Percentiles rank a stretch among this genome's conserved stretches.
Evolutionary conservation across 1,140 invertebrate genomes (phyloP).

Genomic region (Euglossa dilemma): DNA sequence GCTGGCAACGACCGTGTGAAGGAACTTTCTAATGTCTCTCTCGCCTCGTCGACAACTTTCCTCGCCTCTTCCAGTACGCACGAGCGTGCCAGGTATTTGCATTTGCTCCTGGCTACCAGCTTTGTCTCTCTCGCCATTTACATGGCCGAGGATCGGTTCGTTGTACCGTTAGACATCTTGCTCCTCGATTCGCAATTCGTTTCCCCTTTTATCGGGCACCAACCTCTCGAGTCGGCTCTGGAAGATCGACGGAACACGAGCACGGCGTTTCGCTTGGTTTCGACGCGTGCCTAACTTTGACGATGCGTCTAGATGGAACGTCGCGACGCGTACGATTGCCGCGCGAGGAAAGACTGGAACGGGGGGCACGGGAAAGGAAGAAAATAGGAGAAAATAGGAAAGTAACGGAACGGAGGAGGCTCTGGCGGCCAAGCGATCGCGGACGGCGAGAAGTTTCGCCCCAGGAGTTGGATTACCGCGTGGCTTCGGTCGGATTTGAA

Average conservation of each 20-base stretch:
- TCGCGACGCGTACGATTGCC: not conserved
- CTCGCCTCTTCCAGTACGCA: slow-evolving; percentile 34
- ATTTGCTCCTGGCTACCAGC: not conserved
- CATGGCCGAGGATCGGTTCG: not conserved
- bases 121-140: slow-evolving; percentile 20
- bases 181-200: too few relatives aligned
- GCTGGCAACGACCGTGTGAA: slow-evolving; percentile 49
- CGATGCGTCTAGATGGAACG: not conserved
- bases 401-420: slow-evolving; percentile 48
- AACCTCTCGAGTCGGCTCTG: too few relatives aligned
- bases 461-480: slow-evolving; percentile 71
- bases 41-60: slow-evolving; percentile 38
- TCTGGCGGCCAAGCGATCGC: slow-evolving; percentile 41
- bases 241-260: not conserved
- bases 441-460: slow-evolving; percentile 65
- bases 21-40: slow-evolving; percentile 60
- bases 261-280: not conserved
- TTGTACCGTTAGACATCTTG: not conserved
- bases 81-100: slow-evolving; percentile 37
- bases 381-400: not conserved
- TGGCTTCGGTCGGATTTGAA: slow-evolving; percentile 74
- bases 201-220: too few relatives aligned
- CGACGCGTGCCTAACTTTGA: slow-evolving; percentile 27
- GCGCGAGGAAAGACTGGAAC: not conserved
- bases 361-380: not conserved